phyloP scores from a whole-genome alignment of 92 coral and sea anemone genomes.

The Phenganax stokvisi region DNA sequence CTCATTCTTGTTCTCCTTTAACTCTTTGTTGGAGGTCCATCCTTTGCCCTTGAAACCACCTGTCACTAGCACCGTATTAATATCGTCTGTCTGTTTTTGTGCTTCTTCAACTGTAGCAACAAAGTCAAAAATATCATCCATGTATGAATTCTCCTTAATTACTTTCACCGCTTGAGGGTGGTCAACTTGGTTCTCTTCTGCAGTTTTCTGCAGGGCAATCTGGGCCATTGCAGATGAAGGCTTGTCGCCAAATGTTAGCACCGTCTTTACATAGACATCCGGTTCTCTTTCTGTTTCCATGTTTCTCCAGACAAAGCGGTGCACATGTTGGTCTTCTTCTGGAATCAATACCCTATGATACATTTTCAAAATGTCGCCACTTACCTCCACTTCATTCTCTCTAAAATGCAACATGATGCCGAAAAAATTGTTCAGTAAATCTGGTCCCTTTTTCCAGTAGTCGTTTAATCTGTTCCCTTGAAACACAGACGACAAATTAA shows the following conservation, averaged over 20 bases:
- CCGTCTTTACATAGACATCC: too few species aligned
- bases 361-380: constrained; percentile 46
- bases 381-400: constrained; percentile 49
- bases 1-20: background rate
- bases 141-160: too few species aligned
- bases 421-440: constrained; percentile 44
- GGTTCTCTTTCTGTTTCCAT: background rate
- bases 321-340: constrained; percentile 2
- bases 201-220: too few species aligned
- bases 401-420: constrained; percentile 53
- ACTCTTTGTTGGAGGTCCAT: constrained; percentile 38
- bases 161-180: too few species aligned
- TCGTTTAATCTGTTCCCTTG: constrained; percentile 51
- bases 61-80: constrained; percentile 34
- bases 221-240: too few species aligned
- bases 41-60: constrained; percentile 50
- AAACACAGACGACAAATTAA: constrained; percentile 38
- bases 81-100: constrained; percentile 20
- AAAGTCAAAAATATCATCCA: constrained; percentile 55
- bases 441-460: constrained; percentile 55
- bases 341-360: background rate
- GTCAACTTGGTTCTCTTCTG: too few species aligned
- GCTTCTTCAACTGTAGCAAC: constrained; percentile 36
- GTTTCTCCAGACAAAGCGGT: background rate
- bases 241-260: too few species aligned